Conservation (phyloP, 2,888 invertebrate genomes). For the Noctua janthina region DNA sequence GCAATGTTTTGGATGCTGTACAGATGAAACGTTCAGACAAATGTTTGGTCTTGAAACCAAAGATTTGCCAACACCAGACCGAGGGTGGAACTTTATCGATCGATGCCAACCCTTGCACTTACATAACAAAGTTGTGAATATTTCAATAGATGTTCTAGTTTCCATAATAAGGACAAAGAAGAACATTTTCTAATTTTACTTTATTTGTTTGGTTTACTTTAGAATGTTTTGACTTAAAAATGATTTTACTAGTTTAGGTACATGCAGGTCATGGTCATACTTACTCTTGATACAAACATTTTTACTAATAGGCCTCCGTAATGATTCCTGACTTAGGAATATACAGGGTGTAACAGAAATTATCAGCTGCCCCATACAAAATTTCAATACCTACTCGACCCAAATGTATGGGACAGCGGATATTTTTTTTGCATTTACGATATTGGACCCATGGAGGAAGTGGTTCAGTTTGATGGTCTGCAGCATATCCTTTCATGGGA, state of each 20-base stretch:
- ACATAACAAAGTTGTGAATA: not conserved
- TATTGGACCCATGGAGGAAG: no score
- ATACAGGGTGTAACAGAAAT: no score
- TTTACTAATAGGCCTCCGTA: not conserved
- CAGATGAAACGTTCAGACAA: slow-evolving; percentile 1
- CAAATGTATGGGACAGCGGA: no score
- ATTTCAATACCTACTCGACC: no score
- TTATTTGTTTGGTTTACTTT: not conserved
- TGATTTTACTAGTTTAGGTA: not conserved
- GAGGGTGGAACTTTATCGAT: slow-evolving; percentile 18
- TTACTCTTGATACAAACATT: not conserved
- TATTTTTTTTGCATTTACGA: no score
- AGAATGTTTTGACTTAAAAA: not conserved
- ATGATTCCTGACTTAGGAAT: not conserved
- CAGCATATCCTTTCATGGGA: no score
- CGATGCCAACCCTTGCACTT: not conserved
- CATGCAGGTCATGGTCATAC: not conserved
- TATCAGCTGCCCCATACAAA: no score
- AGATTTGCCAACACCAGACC: not conserved
- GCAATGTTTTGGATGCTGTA: slow-evolving; percentile 2
- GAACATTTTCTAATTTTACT: no score
- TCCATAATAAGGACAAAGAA: not conserved
- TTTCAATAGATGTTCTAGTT: not conserved
- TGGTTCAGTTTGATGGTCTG: no score
- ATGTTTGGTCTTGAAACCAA: slow-evolving; percentile 17